A percentile compares a stretch with the other conserved stretches of the same genome.
phyloP scores from a whole-genome alignment of 2,888 invertebrate genomes.

The Dimorphilus gyrociliatus region DNA sequence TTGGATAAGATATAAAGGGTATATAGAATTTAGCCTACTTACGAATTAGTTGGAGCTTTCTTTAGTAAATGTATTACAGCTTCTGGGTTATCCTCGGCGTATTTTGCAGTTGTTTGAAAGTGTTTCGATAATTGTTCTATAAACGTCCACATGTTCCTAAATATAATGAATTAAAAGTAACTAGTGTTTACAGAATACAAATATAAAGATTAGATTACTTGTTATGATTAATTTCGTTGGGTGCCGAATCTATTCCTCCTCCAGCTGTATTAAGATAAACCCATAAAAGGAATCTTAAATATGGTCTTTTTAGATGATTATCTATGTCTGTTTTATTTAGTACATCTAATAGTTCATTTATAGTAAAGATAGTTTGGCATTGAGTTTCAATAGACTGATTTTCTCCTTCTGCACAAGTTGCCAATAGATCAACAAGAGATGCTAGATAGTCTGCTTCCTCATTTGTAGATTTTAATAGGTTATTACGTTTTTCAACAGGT shows the following conservation, averaged over 20 bases:
- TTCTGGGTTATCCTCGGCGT: too few relatives aligned
- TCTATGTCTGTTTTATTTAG: constrained; percentile 1
- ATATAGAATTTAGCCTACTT: too few relatives aligned
- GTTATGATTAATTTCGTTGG: constrained; percentile 27
- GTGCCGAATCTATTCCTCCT: constrained; percentile 30
- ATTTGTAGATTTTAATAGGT: too few relatives aligned
- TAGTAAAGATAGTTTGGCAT: constrained; percentile 3
- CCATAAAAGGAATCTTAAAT: constrained; percentile 18
- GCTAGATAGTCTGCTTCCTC: constrained; percentile 18
- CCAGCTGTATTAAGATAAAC: constrained; percentile 34
- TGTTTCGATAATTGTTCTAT: too few relatives aligned
- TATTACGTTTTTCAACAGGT: constrained; percentile 19
- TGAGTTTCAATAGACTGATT: constrained; percentile 5
- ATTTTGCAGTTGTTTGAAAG: too few relatives aligned
- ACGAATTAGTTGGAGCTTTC: too few relatives aligned
- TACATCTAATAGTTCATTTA: constrained; percentile 4
- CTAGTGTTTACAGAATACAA: too few relatives aligned
- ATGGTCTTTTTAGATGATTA: neutral
- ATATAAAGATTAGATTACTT: too few relatives aligned
- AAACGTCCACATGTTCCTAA: too few relatives aligned
- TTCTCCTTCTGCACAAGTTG: constrained; percentile 9
- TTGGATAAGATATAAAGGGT: too few relatives aligned
- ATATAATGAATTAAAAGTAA: too few relatives aligned
- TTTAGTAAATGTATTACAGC: too few relatives aligned
- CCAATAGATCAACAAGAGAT: constrained; percentile 18